Evolutionary conservation across 2,113 vertebrate species (phyloP).

Genomic region (Prunella fulvescens): DNA sequence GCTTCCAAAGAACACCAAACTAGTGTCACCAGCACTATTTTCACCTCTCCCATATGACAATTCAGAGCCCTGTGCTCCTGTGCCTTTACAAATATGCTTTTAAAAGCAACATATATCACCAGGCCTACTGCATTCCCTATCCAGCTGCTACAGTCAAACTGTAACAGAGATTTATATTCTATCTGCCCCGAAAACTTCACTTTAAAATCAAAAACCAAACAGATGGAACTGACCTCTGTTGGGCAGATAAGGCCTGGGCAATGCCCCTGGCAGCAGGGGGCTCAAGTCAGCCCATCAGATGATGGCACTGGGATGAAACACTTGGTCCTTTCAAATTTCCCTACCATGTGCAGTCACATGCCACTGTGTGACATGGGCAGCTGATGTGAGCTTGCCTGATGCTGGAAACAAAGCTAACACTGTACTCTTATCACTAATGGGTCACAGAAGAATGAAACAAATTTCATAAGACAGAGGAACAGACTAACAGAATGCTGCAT

Average conservation of each 20-base stretch:
- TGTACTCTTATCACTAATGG: background rate
- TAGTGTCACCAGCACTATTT: background rate
- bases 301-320: background rate
- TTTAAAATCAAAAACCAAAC: background rate
- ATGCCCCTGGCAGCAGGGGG: background rate
- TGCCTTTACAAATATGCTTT: background rate
- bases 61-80: background rate
- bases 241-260: background rate
- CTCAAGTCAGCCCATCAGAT: background rate
- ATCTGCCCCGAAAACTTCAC: background rate
- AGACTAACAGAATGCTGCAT: background rate
- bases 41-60: background rate
- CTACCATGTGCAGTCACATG: background rate
- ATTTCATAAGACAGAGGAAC: background rate
- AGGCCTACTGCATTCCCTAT: background rate
- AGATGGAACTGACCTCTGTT: background rate
- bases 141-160: background rate
- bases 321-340: background rate
- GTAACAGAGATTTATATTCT: background rate
- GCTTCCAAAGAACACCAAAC: background rate
- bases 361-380: background rate
- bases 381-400: background rate
- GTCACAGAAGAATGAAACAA: background rate
- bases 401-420: background rate
- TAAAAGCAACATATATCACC: background rate